Evolutionary conservation across 2,113 vertebrate species (phyloP).

Genomic region (Malurus elegans): DNA sequence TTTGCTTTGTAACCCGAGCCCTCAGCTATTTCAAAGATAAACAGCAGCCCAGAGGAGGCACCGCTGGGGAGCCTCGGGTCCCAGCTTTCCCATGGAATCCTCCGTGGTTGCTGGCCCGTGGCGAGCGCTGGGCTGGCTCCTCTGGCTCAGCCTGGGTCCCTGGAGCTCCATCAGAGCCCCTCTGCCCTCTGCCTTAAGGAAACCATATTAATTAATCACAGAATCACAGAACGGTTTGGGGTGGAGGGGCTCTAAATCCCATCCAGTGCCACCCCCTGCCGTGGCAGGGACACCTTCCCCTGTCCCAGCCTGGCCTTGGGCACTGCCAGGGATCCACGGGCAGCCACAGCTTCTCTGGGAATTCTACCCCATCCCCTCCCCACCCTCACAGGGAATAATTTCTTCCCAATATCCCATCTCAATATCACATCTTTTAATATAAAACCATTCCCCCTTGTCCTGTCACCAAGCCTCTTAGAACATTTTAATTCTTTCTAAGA

Average conservation of each 20-base stretch:
- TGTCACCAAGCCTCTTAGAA: not conserved
- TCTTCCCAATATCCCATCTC: not conserved
- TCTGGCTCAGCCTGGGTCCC: not conserved
- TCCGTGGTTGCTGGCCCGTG: not conserved
- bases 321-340: not conserved
- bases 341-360: not conserved
- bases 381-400: not conserved
- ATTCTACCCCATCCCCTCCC: not conserved
- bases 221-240: not conserved
- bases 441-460: not conserved
- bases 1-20: not conserved
- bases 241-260: not conserved
- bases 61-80: not conserved
- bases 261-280: not conserved
- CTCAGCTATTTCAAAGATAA: not conserved
- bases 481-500: not conserved
- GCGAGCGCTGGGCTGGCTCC: not conserved
- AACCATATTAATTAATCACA: not conserved
- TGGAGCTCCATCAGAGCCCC: not conserved
- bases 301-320: not conserved
- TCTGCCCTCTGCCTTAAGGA: not conserved
- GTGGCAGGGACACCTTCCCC: not conserved
- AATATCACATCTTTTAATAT: not conserved
- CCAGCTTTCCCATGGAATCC: not conserved
- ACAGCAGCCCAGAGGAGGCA: not conserved